These are phyloP conservation scores for Campoletis sonorensis DNA, from an alignment of 1,140 invertebrate species.

Conservation along the genomic window DNA sequence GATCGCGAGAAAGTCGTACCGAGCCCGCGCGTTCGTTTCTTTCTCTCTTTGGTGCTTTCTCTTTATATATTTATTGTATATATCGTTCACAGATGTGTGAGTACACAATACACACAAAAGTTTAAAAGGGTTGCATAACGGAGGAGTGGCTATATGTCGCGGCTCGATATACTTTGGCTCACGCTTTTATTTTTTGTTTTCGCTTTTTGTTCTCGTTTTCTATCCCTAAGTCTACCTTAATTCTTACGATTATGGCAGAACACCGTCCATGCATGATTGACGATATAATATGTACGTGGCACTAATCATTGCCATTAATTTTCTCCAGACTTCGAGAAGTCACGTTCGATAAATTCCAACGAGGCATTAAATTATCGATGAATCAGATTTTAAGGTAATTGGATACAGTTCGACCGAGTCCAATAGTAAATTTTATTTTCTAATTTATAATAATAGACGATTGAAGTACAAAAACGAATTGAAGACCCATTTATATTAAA, in stretches of 20 bases:
- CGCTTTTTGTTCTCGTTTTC: conserved; percentile 40
- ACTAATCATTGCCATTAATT: background rate
- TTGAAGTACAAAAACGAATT: too few species aligned
- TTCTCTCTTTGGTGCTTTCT: conserved; percentile 73
- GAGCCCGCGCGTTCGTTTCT: conserved; percentile 1
- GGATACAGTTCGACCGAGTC: too few species aligned
- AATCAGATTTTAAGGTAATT: background rate
- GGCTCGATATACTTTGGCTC: conserved; percentile 49
- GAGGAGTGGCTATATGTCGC: conserved; percentile 61
- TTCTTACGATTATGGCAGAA: background rate
- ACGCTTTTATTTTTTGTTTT: background rate
- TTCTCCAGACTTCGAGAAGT: background rate
- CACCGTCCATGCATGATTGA: background rate
- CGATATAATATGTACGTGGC: background rate
- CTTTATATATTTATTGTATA: conserved; percentile 63
- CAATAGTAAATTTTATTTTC: too few species aligned
- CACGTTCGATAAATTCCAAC: background rate
- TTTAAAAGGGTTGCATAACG: conserved; percentile 57
- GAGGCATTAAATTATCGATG: background rate
- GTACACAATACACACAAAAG: background rate
- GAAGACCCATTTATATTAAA: too few species aligned
- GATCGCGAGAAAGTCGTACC: conserved; percentile 69
- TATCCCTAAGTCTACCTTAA: conserved; percentile 23
- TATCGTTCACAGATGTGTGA: background rate
- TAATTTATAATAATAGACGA: too few species aligned